A percentile compares a stretch with the other conserved stretches of the same genome.
Conservation (phyloP, 2,797 vertebrate species). For the Crocidura indochinensis region DNA sequence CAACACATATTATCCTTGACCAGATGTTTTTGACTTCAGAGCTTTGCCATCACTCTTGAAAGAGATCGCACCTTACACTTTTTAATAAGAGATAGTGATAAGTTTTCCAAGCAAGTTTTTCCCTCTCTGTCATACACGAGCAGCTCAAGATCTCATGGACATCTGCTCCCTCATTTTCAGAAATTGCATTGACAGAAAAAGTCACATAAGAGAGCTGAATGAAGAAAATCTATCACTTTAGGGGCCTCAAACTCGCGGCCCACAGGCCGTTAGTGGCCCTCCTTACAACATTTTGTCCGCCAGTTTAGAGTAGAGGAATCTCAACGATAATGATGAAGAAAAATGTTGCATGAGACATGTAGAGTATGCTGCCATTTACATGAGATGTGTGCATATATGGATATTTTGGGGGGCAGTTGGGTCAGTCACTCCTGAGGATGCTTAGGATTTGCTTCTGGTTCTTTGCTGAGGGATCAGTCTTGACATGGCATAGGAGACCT, state of each 20-base stretch:
- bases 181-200: not conserved
- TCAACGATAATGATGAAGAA: not conserved
- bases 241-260: no score
- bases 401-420: no score
- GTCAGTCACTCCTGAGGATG: no score
- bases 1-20: constrained; percentile 13
- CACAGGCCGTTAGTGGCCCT: no score
- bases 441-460: no score
- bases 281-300: no score
- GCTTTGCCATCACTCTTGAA: constrained; percentile 62
- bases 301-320: not conserved
- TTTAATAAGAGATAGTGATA: constrained; percentile 59
- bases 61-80: constrained; percentile 23
- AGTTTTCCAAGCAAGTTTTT: constrained; percentile 36
- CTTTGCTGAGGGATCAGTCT: no score
- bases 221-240: not conserved
- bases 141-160: constrained; percentile 25
- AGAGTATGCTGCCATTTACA: not conserved
- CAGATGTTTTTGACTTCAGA: constrained; percentile 70
- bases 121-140: not conserved
- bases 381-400: no score
- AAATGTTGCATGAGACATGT: not conserved
- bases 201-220: not conserved
- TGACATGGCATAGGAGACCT: no score
- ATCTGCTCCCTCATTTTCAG: constrained; percentile 44